Base-by-base conservation (phyloP, 37 sponge, comb jelly and placozoan genomes). In the Chondrosia reniformis region DNA sequence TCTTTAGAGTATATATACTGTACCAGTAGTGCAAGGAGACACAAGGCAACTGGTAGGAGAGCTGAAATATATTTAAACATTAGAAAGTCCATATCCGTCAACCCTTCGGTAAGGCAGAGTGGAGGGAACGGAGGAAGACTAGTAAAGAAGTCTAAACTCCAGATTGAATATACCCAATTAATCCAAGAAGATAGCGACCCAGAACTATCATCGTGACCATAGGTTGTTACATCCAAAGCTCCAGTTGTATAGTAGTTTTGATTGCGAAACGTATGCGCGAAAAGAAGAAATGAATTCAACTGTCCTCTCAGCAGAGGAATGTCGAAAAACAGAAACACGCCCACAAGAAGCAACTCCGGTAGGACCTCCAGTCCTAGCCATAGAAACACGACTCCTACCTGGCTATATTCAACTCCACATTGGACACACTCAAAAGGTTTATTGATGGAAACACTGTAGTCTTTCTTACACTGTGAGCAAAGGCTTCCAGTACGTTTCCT, bases 251-350 rank as follows among this genome's bases (percentile, higher is more conserved):
- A 69, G 25, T 43, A 2, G 22, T 69, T 69, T 44, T 43, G 39
- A 39, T 41, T 44, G 3, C 41, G 41, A 25, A 69, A 69, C 0
- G 72, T 69, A 25, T 69, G 72, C 24, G 43, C 72, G 24, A 69
- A 69, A 37, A 69, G 72, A 25, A 69, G 72, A 39, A 69, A 69
- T 8, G 72, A 69, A 25, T 69, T 69, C 72, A 69, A 43, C 40
- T 69, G 72, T 2, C 72, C 72, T 69, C 42, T 69, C 38, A 34
- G 36, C 40, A 69, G 72, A 40, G 72, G 72, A 17, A 44, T 44
- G 24, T 69, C 72, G 24, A 69, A 41, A 6, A 69, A n/a, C 41
- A 69, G 37, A 40, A 43, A 69, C 72, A 69, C 72, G 15, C 19
- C n/a, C 44, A 69, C 72, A 2, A 69, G 42, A 24, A 69, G 24